Percentiles rank a stretch among this genome's conserved stretches.
These are phyloP conservation scores for Drosophila lacertosa DNA, from an alignment of 1,140 invertebrate genomes.

Conservation along the genomic window DNA sequence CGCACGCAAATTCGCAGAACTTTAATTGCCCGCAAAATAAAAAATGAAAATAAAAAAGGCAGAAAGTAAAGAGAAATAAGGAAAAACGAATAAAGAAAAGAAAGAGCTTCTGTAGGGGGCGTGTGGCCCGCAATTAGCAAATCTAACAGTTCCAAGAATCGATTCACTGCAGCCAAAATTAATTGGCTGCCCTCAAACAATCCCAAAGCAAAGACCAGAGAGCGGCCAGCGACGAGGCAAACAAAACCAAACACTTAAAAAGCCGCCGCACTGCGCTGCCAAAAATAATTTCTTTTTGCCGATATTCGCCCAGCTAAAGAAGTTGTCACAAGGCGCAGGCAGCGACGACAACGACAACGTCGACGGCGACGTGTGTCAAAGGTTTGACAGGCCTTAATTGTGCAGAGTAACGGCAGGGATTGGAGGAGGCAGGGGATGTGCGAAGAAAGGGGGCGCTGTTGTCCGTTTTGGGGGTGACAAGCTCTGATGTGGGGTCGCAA, in stretches of 20 bases:
- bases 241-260: constrained; percentile 9
- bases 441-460: too few relatives aligned
- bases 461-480: not conserved
- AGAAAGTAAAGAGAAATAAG: not conserved
- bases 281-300: constrained; percentile 53
- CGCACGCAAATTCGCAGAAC: constrained; percentile 71
- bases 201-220: constrained; percentile 17
- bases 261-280: constrained; percentile 50
- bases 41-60: constrained; percentile 17
- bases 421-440: not conserved
- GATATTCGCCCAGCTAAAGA: constrained; percentile 39
- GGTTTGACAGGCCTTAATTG: constrained; percentile 82
- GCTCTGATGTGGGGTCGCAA: constrained; percentile 7
- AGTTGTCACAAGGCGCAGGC: constrained; percentile 53
- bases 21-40: constrained; percentile 55
- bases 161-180: constrained; percentile 73
- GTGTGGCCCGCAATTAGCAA: constrained; percentile 77
- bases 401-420: constrained; percentile 9
- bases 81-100: not conserved
- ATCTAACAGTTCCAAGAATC: constrained; percentile 82
- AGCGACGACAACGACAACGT: constrained; percentile 13
- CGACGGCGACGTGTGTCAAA: constrained; percentile 72
- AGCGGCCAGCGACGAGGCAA: not conserved
- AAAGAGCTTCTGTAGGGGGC: constrained; percentile 21
- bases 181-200: constrained; percentile 55